Evolutionary conservation across 2,113 vertebrate species (phyloP).

Genomic region (Dicerorhinus sumatrensis): DNA sequence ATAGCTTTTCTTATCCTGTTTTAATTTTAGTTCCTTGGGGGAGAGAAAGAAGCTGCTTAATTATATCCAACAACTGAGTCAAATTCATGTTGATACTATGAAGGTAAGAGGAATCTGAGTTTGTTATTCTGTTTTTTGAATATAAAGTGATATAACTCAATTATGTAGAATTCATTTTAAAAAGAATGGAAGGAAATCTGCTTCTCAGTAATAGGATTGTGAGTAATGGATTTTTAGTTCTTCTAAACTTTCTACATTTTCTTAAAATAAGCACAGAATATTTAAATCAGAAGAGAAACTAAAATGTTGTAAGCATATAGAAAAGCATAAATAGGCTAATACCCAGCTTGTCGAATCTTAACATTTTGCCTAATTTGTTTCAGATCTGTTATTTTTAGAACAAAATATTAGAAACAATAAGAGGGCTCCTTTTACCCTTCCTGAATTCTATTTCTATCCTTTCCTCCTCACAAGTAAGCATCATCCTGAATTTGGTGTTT

Average conservation of each 20-base stretch:
- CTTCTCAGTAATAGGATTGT: neutral
- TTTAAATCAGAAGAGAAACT: conserved; percentile 32
- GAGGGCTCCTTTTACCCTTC: neutral
- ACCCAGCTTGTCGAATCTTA: neutral
- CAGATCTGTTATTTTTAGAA: conserved; percentile 13
- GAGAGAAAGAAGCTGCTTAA: conserved; percentile 86
- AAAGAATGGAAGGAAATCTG: neutral
- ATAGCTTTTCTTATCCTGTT: conserved; percentile 56
- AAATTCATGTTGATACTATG: conserved; percentile 80
- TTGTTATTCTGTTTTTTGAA: accelerated
- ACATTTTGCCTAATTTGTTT: conserved; percentile 23
- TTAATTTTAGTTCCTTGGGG: conserved; percentile 82
- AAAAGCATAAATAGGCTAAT: neutral
- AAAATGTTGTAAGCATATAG: conserved; percentile 8
- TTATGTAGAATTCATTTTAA: neutral
- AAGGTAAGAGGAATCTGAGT: conserved; percentile 89
- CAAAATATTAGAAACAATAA: neutral
- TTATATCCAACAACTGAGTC: conserved; percentile 84
- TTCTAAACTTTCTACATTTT: conserved; percentile 13
- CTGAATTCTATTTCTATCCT: neutral
- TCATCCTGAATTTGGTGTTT: conserved; percentile 12
- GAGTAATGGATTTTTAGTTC: neutral
- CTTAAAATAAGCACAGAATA: neutral
- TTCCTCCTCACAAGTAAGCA: neutral
- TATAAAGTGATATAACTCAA: neutral